Base-by-base conservation (phyloP, 2,888 invertebrate genomes). In the Pandemis corylana region DNA sequence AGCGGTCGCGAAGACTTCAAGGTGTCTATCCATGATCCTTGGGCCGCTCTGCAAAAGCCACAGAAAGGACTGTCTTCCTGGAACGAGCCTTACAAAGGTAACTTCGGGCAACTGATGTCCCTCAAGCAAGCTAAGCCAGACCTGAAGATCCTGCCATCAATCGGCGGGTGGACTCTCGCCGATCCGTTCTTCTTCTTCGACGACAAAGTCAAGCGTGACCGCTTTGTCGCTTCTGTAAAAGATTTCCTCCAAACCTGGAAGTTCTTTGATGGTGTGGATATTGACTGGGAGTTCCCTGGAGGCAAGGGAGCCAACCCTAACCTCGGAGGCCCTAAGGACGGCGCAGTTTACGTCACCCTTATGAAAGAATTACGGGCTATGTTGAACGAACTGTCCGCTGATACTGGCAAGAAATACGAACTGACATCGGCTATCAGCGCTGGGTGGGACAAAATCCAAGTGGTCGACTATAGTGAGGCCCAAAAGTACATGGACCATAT, bases 281-380 rank as follows among this genome's bases (percentile, higher is more conserved):
- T 94, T 72, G 94, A 94, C 77, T 94, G 94, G 94, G 94, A 94
- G 77, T 94, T 94, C 89, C 94, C 94, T 81, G 94, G 94, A 64
- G 94, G 94, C 76, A 94, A 94, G 74, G 94, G 94, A 15, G 94
- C 94, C 6, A 94, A 94, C 79, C 94, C 94, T 49, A 83, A 90
- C 67, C 87, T 94, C 10, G 94, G 94, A 12, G 85, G 90, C 12
- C 93, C 94, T 49, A 87, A 92, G 62, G 94, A 94, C 53, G 94
- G 94, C 20, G 87, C 89, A 13, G 79, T 89, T 2, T 94, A 94
- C 80, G 90, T 94, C 0, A 77, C 80, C 5, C 82, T 94, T 7
- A 94, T 94, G 94, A 91, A 88, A 69, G 94, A 94, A 79, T 83
- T 94, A 3, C 90, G 94, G 67, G 86, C 88, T 62, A 94, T 94